Percentiles rank a stretch among this genome's conserved stretches.
phyloP scores from a whole-genome alignment of 2,888 invertebrate genomes.

The Calliopum simillimum region DNA sequence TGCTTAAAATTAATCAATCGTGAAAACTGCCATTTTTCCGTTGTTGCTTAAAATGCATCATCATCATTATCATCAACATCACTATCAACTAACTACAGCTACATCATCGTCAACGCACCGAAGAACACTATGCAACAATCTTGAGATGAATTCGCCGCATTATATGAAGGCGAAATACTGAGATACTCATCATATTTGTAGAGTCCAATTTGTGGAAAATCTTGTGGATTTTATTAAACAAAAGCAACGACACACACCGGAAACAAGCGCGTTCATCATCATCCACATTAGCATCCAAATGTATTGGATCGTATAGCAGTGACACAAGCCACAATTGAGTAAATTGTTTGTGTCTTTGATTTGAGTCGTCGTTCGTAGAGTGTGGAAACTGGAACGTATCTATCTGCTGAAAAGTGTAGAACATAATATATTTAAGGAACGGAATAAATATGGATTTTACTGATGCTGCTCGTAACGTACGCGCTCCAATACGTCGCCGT shows the following conservation, averaged over 20 bases:
- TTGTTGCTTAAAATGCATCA: too few species aligned
- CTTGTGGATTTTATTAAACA: too few species aligned
- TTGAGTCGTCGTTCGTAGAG: too few species aligned
- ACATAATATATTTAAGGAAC: background rate
- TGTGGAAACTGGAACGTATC: constrained; percentile 32
- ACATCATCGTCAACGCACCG: too few species aligned
- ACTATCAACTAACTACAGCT: too few species aligned
- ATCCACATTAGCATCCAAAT: constrained; percentile 17
- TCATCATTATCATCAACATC: too few species aligned
- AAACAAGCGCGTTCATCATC: background rate
- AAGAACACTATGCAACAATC: too few species aligned
- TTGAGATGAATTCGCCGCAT: too few species aligned
- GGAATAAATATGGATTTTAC: constrained; percentile 53
- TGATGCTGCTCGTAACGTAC: constrained; percentile 72
- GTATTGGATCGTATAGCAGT: constrained; percentile 38
- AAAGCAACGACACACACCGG: constrained; percentile 23
- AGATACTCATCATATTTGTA: too few species aligned
- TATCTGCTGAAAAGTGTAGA: constrained; percentile 16
- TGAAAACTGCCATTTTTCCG: too few species aligned
- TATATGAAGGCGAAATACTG: too few species aligned
- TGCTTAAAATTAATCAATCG: background rate
- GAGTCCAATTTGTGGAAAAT: too few species aligned
- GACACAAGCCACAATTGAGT: constrained; percentile 42
- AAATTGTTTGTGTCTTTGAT: constrained; percentile 21
- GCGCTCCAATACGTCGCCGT: constrained; percentile 82